phyloP scores from a whole-genome alignment of 2,888 invertebrate species.

The Chalcosyrphus nemorum region DNA sequence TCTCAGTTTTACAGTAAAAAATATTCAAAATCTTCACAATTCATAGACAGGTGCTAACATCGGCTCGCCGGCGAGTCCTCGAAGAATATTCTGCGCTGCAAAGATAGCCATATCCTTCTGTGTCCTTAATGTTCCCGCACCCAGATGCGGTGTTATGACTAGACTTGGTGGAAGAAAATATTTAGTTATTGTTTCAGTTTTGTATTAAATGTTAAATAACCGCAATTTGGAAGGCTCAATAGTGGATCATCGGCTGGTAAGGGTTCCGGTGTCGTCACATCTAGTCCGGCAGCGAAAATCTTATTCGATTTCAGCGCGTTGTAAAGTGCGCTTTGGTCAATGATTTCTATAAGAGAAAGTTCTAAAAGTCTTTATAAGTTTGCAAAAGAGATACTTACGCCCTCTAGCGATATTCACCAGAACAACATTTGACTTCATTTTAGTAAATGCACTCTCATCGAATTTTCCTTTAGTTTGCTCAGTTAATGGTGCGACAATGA shows the following conservation, averaged over 20 bases:
- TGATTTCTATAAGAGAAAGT: conserved; percentile 82
- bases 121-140: conserved; percentile 87
- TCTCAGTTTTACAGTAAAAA: not conserved
- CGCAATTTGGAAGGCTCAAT: conserved; percentile 90
- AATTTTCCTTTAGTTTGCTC: conserved; percentile 87
- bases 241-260: conserved; percentile 90
- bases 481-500: conserved; percentile 86
- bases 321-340: conserved; percentile 91
- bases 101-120: conserved; percentile 90
- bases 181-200: too few relatives aligned
- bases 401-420: conserved; percentile 85
- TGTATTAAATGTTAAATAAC: too few relatives aligned
- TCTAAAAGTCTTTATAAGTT: too few relatives aligned
- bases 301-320: conserved; percentile 88
- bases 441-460: conserved; percentile 85
- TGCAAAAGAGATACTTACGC: conserved; percentile 1
- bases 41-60: conserved; percentile 86
- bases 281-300: conserved; percentile 94
- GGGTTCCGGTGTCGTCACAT: conserved; percentile 96
- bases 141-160: not conserved
- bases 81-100: conserved; percentile 90
- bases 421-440: conserved; percentile 89
- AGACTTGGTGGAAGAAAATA: too few relatives aligned
- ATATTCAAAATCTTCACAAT: conserved; percentile 15
- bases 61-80: conserved; percentile 87